Evolutionary conservation across 2,113 vertebrate genomes (phyloP).

Genomic region (Phalacrocorax carbo): DNA sequence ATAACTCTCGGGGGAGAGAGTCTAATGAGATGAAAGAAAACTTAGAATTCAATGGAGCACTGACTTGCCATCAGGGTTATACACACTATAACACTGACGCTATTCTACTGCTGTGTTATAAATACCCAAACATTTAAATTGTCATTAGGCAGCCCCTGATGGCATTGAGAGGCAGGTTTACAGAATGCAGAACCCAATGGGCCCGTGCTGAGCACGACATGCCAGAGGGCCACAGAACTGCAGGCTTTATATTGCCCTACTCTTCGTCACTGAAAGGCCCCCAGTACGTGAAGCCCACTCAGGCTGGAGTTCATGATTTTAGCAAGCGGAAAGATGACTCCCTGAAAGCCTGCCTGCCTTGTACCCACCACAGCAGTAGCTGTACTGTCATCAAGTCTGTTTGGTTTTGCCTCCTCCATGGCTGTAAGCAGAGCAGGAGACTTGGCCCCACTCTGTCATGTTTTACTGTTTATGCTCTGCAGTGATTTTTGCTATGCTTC

Average conservation of each 20-base stretch:
- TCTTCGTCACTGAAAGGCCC: background rate
- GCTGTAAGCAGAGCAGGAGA: background rate
- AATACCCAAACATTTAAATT: background rate
- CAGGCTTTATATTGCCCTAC: background rate
- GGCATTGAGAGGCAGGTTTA: background rate
- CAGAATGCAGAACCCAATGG: background rate
- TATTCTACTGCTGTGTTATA: background rate
- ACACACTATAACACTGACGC: background rate
- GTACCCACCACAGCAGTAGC: background rate
- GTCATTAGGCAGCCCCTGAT: background rate
- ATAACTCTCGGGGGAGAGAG: background rate
- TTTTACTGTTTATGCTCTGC: background rate
- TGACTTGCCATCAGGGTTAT: background rate
- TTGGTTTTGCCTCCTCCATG: background rate
- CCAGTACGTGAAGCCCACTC: fast-evolving
- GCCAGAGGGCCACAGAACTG: background rate
- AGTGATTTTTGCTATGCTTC: background rate
- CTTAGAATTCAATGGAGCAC: background rate
- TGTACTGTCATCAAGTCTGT: background rate
- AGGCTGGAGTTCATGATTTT: background rate
- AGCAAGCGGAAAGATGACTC: fast-evolving
- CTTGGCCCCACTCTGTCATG: background rate
- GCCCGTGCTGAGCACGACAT: fast-evolving
- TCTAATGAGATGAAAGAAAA: background rate
- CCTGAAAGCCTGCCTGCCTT: background rate